These are phyloP conservation scores for Micropterix aruncella DNA, from an alignment of 2,888 invertebrate species.

Conservation along the genomic window DNA sequence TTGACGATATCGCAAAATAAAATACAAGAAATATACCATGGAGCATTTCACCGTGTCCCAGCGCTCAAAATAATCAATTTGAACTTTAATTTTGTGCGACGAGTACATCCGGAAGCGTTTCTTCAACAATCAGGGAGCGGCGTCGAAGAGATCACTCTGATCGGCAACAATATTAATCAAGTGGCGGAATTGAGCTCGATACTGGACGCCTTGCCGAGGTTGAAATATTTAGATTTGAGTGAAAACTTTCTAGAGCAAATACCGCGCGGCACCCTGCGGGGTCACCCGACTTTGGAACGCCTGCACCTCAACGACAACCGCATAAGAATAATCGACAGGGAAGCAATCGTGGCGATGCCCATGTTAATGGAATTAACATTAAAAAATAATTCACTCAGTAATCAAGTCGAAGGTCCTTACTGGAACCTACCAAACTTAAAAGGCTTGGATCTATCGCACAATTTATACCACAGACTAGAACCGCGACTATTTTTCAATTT, in stretches of 20 bases:
- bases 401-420: slow-evolving; percentile 57
- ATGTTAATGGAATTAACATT: slow-evolving; percentile 69
- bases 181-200: slow-evolving; percentile 61
- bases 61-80: slow-evolving; percentile 57
- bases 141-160: slow-evolving; percentile 63
- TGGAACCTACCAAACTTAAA: slow-evolving; percentile 78
- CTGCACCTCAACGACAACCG: slow-evolving; percentile 70
- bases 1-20: slow-evolving; percentile 56
- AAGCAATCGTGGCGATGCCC: slow-evolving; percentile 73
- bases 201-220: slow-evolving; percentile 60
- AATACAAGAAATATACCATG: slow-evolving; percentile 61
- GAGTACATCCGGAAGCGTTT: slow-evolving; percentile 73
- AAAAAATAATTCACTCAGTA: slow-evolving; percentile 68
- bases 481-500: slow-evolving; percentile 58
- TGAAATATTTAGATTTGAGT: slow-evolving; percentile 68
- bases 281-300: slow-evolving; percentile 67
- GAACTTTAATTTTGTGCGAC: slow-evolving; percentile 59
- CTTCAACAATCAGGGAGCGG: slow-evolving; percentile 58
- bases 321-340: slow-evolving; percentile 57
- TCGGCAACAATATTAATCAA: slow-evolving; percentile 62
- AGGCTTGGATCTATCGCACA: slow-evolving; percentile 68
- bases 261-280: slow-evolving; percentile 62
- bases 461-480: slow-evolving; percentile 57
- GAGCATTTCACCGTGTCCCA: slow-evolving; percentile 69
- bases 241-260: slow-evolving; percentile 63